phyloP scores from a whole-genome alignment of 2,888 invertebrate genomes.

The Perizoma affinitatum region DNA sequence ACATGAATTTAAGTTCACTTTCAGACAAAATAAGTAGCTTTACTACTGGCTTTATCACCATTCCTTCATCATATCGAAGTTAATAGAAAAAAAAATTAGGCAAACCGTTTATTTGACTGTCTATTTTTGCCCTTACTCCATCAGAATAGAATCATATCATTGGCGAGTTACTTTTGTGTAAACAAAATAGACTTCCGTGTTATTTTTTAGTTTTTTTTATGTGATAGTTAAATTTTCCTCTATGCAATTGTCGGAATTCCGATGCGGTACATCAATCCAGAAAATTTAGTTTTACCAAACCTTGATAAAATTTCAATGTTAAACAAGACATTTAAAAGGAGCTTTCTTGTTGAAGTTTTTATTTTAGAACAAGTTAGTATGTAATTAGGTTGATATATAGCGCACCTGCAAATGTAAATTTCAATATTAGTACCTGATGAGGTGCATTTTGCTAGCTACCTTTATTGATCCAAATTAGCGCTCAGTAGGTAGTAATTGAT shows the following conservation, averaged over 20 bases:
- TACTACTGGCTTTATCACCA: no score
- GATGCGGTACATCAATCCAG: no score
- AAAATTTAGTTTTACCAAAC: no score
- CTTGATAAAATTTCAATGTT: no score
- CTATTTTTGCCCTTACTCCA: not conserved
- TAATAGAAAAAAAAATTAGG: no score
- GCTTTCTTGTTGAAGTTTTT: not conserved
- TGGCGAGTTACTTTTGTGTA: conserved; percentile 2
- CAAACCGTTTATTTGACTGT: not conserved
- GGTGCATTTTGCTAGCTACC: conserved; percentile 3
- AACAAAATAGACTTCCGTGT: not conserved
- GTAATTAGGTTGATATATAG: not conserved
- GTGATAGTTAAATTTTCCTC: not conserved
- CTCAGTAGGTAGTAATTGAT: conserved; percentile 30
- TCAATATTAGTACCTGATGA: conserved; percentile 14
- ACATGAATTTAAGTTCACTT: no score
- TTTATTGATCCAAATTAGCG: conserved; percentile 10
- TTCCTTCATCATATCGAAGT: no score
- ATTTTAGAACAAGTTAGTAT: not conserved
- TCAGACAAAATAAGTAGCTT: no score
- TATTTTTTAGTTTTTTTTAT: not conserved
- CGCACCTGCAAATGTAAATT: conserved; percentile 14
- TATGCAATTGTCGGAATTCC: not conserved
- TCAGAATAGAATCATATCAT: not conserved
- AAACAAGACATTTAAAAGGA: not conserved